Percentiles rank a stretch among this genome's conserved stretches.
phyloP scores from a whole-genome alignment of 2,797 vertebrate genomes.

The Corythornis leucogaster region DNA sequence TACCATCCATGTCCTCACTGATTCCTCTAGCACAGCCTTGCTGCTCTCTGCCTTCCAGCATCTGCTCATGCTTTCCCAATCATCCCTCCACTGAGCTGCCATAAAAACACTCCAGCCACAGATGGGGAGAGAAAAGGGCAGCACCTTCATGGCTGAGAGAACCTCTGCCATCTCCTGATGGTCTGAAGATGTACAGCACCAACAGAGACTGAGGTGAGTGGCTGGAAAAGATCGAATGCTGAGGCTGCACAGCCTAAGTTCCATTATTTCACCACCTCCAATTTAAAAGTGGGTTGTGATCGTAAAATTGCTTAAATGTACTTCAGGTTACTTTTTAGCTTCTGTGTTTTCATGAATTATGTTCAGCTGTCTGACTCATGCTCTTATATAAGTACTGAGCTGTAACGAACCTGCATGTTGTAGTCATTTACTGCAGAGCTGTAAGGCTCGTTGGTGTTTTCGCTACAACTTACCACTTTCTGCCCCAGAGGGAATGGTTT shows the following conservation, averaged over 20 bases:
- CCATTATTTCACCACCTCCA: background rate
- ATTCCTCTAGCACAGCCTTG: background rate
- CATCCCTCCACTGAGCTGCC: background rate
- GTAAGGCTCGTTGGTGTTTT: background rate
- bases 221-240: rapidly evolving
- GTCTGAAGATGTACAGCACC: background rate
- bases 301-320: background rate
- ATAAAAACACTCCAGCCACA: background rate
- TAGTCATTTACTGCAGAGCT: background rate
- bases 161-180: background rate
- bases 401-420: background rate
- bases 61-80: background rate
- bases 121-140: background rate
- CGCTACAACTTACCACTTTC: background rate
- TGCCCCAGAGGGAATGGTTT: background rate
- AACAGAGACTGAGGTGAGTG: background rate
- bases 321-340: background rate
- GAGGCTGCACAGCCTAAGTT: background rate
- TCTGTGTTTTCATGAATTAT: background rate
- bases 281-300: background rate
- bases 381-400: background rate
- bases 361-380: background rate
- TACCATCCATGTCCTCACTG: rapidly evolving
- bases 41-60: background rate
- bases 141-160: background rate